A percentile compares a stretch with the other conserved stretches of the same genome.
These are phyloP conservation scores for Mesembrinibis cayennensis DNA, from an alignment of 2,113 vertebrate species.

Conservation along the genomic window DNA sequence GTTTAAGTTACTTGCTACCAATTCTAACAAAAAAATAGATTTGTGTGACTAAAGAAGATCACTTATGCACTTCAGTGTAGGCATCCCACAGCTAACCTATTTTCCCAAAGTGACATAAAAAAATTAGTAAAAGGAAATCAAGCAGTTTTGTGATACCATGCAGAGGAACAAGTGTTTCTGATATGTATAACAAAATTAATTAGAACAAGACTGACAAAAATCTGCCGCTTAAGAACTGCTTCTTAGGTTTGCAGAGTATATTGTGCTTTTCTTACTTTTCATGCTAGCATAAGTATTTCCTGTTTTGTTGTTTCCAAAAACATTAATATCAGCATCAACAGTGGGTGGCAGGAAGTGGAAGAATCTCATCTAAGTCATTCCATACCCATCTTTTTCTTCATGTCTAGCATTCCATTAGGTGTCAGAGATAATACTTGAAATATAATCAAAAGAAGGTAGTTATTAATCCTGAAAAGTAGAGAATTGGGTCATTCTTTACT, in stretches of 20 bases:
- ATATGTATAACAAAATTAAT: constrained; percentile 32
- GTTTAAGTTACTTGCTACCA: background rate
- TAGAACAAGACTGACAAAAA: background rate
- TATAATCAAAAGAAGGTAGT: background rate
- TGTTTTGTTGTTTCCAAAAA: constrained; percentile 4
- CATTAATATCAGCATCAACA: background rate
- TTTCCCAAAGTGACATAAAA: constrained; percentile 42
- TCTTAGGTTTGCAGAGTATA: background rate
- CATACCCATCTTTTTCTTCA: background rate
- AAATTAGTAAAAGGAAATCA: constrained; percentile 54
- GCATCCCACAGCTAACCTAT: constrained; percentile 45
- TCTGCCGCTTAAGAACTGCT: background rate
- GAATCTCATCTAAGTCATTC: background rate
- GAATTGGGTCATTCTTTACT: constrained; percentile 11
- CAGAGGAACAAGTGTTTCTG: constrained; percentile 36
- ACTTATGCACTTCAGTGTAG: background rate
- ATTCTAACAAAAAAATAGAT: constrained; percentile 16
- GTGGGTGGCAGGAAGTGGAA: background rate
- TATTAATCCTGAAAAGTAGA: constrained; percentile 13
- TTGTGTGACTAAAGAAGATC: background rate
- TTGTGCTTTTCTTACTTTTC: background rate
- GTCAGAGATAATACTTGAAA: background rate
- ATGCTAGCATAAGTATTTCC: background rate
- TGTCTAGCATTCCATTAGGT: background rate
- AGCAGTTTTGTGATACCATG: constrained; percentile 27